A percentile compares a stretch with the other conserved stretches of the same genome.
phyloP scores from a whole-genome alignment of 2,797 vertebrate genomes.

The Philypnodon macrostomus region DNA sequence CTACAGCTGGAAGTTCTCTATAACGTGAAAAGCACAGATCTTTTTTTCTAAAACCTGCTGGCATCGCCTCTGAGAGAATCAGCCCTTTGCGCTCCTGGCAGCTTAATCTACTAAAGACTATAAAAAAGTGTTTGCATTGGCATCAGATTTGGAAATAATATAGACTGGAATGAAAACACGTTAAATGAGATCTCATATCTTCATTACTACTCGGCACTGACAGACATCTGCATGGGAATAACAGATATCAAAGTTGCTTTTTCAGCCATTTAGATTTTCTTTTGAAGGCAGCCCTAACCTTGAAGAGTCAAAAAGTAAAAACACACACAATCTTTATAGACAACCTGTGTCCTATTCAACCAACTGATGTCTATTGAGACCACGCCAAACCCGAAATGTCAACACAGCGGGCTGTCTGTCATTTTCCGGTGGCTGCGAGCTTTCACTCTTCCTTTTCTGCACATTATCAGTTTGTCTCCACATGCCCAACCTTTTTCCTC shows the following conservation, averaged over 20 bases:
- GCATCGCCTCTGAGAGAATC: slow-evolving; percentile 47
- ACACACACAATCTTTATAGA: slow-evolving; percentile 21
- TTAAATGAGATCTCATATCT: slow-evolving; percentile 60
- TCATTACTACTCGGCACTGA: slow-evolving; percentile 51
- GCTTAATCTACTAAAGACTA: slow-evolving; percentile 45
- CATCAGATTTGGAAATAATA: slow-evolving; percentile 66
- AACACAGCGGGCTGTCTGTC: slow-evolving; percentile 52
- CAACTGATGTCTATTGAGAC: slow-evolving; percentile 35
- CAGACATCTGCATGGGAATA: slow-evolving; percentile 49
- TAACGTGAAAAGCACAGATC: slow-evolving; percentile 15
- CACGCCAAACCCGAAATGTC: slow-evolving; percentile 58
- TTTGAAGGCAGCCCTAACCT: slow-evolving; percentile 45
- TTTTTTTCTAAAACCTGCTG: slow-evolving; percentile 39
- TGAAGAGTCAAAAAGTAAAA: slow-evolving; percentile 31
- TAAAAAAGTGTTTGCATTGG: slow-evolving; percentile 70
- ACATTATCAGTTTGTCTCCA: slow-evolving; percentile 55
- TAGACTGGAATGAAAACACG: slow-evolving; percentile 55
- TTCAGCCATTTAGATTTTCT: slow-evolving; percentile 31
- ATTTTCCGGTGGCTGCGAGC: slow-evolving; percentile 45
- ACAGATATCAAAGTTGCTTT: slow-evolving; percentile 29
- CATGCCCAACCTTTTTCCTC: slow-evolving; percentile 69
- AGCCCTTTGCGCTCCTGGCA: slow-evolving; percentile 47
- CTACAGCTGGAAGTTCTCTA: slow-evolving; percentile 14
- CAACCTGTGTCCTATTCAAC: slow-evolving; percentile 22
- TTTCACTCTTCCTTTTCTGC: slow-evolving; percentile 48